phyloP scores from a whole-genome alignment of 2,113 vertebrate species.

The Galbula dea region DNA sequence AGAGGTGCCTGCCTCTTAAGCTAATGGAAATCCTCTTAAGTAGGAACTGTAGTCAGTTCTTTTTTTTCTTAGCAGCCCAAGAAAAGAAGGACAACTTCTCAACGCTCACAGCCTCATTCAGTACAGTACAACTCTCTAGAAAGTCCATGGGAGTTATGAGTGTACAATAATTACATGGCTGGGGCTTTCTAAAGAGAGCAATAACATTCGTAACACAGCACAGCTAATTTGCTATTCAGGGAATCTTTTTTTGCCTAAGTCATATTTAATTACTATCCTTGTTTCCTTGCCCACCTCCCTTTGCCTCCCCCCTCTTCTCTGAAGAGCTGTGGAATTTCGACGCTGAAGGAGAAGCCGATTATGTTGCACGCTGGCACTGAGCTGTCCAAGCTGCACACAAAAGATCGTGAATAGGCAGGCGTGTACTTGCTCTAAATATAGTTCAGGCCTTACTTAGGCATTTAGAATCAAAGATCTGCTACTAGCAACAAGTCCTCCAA shows the following conservation, averaged over 20 bases:
- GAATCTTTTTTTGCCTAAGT: slow-evolving; percentile 7
- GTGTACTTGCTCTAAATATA: slow-evolving; percentile 70
- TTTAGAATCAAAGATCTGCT: slow-evolving; percentile 66
- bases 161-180: slow-evolving; percentile 21
- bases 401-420: slow-evolving; percentile 67
- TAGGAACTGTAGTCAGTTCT: not conserved
- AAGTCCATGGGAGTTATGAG: slow-evolving; percentile 25
- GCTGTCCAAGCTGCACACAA: slow-evolving; percentile 53
- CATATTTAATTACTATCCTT: slow-evolving; percentile 58
- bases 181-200: not conserved
- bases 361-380: slow-evolving; percentile 16
- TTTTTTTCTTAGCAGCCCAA: not conserved
- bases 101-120: not conserved
- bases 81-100: not conserved
- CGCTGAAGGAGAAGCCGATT: slow-evolving; percentile 30
- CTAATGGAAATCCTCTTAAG: not conserved
- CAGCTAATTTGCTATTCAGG: slow-evolving; percentile 48
- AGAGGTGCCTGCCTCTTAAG: not conserved
- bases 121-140: not conserved
- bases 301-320: not conserved
- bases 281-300: slow-evolving; percentile 14
- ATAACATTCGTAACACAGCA: slow-evolving; percentile 16
- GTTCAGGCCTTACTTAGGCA: slow-evolving; percentile 54
- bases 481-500: slow-evolving; percentile 72
- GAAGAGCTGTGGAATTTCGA: slow-evolving; percentile 56